A percentile compares a stretch with the other conserved stretches of the same genome.
Evolutionary conservation across 2,113 vertebrate species (phyloP).

Genomic region (Mungos mungo): DNA sequence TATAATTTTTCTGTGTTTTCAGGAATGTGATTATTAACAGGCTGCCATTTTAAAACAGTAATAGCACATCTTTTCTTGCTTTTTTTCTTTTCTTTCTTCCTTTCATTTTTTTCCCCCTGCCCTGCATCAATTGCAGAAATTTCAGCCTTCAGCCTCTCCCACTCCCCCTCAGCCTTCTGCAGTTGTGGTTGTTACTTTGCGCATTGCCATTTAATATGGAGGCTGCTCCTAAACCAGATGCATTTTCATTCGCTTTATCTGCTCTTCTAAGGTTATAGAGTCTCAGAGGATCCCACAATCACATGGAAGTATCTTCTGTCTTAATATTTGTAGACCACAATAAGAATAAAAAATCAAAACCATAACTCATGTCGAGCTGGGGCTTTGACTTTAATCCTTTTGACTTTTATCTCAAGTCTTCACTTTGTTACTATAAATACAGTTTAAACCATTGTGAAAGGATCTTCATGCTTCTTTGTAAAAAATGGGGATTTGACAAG

Average conservation of each 20-base stretch:
- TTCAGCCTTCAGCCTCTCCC: conserved; percentile 56
- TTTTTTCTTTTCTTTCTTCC: background rate
- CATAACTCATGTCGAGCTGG: conserved; percentile 77
- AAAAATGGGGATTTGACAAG: conserved; percentile 82
- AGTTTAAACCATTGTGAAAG: conserved; percentile 80
- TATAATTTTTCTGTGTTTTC: conserved; percentile 53
- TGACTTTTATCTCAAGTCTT: conserved; percentile 85
- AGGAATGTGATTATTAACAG: conserved; percentile 75
- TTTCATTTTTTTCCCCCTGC: background rate
- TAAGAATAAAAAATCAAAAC: conserved; percentile 81
- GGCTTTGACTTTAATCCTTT: conserved; percentile 84
- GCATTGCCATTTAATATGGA: conserved; percentile 73
- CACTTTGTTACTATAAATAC: conserved; percentile 84
- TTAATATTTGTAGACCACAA: conserved; percentile 81
- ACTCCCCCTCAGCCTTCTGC: conserved; percentile 68
- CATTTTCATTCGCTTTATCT: conserved; percentile 80
- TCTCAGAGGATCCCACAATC: conserved; percentile 76
- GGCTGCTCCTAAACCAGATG: conserved; percentile 77
- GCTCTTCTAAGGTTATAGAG: conserved; percentile 77
- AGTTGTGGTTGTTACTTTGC: conserved; percentile 73
- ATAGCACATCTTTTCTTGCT: background rate
- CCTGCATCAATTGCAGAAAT: conserved; percentile 77
- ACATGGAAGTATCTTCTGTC: conserved; percentile 77
- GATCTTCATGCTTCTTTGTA: conserved; percentile 79
- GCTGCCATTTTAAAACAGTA: conserved; percentile 74